These are phyloP conservation scores for Daphoenositta chrysoptera DNA, from an alignment of 2,113 vertebrate genomes.

Conservation along the genomic window DNA sequence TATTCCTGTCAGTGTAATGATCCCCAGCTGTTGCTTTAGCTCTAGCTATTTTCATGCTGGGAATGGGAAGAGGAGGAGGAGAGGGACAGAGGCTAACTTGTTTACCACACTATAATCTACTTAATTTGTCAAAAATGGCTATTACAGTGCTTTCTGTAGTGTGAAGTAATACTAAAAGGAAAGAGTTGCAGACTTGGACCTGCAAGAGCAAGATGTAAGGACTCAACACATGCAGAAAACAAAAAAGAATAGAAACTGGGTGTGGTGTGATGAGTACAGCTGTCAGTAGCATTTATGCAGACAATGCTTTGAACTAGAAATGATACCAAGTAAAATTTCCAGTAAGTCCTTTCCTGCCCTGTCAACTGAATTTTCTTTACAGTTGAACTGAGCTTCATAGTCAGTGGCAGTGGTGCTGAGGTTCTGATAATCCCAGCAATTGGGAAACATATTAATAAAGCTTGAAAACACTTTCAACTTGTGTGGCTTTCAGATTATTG, in stretches of 20 bases:
- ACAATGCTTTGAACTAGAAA: slow-evolving; percentile 43
- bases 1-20: slow-evolving; percentile 77
- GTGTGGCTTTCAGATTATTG: neutral
- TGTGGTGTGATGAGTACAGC: neutral
- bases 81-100: slow-evolving; percentile 29
- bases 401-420: neutral
- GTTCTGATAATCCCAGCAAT: neutral
- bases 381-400: neutral
- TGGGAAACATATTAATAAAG: neutral
- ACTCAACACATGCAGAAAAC: neutral
- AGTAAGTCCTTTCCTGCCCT: neutral
- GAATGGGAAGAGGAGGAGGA: slow-evolving; percentile 38
- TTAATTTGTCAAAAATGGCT: neutral
- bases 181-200: neutral
- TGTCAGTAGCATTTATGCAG: slow-evolving; percentile 30
- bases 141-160: neutral
- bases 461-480: neutral
- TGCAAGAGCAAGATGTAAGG: neutral
- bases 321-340: slow-evolving; percentile 6
- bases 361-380: slow-evolving; percentile 5
- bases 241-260: neutral
- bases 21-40: slow-evolving; percentile 76
- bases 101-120: slow-evolving; percentile 6
- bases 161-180: neutral
- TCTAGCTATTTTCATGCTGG: slow-evolving; percentile 61